Conservation (phyloP, 2,113 vertebrate species). For the zebrafish (Danio rerio) region DNA sequence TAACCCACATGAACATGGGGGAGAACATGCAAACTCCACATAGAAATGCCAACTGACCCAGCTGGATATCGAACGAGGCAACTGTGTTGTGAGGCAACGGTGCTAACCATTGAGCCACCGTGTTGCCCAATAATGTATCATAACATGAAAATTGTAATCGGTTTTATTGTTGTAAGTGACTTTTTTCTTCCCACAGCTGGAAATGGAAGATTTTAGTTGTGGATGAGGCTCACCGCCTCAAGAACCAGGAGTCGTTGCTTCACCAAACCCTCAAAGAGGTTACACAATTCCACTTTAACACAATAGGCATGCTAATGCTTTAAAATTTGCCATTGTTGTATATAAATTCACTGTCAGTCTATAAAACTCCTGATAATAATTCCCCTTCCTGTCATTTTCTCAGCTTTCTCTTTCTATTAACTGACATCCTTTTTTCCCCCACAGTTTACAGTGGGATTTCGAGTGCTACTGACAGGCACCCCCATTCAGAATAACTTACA, state of each 20-base stretch:
- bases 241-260: slow-evolving; percentile 88
- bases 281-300: background rate
- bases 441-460: slow-evolving; percentile 86
- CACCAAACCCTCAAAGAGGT: slow-evolving; percentile 85
- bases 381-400: background rate
- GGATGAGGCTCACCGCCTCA: slow-evolving; percentile 93
- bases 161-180: too few relatives aligned
- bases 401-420: background rate
- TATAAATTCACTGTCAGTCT: background rate
- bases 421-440: slow-evolving; percentile 42
- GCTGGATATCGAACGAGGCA: too few relatives aligned
- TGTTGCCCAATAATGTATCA: too few relatives aligned
- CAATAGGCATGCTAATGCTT: background rate
- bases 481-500: slow-evolving; percentile 92
- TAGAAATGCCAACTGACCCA: too few relatives aligned
- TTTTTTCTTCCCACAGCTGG: slow-evolving; percentile 65
- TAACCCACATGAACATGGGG: too few relatives aligned
- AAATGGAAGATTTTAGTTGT: slow-evolving; percentile 83
- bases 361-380: background rate
- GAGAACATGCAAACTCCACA: too few relatives aligned
- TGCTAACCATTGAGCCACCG: too few relatives aligned
- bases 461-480: slow-evolving; percentile 89
- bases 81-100: too few relatives aligned
- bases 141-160: too few relatives aligned
- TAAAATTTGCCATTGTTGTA: background rate